phyloP scores from a whole-genome alignment of 2,888 invertebrate genomes.

The Platyscelio sp. region DNA sequence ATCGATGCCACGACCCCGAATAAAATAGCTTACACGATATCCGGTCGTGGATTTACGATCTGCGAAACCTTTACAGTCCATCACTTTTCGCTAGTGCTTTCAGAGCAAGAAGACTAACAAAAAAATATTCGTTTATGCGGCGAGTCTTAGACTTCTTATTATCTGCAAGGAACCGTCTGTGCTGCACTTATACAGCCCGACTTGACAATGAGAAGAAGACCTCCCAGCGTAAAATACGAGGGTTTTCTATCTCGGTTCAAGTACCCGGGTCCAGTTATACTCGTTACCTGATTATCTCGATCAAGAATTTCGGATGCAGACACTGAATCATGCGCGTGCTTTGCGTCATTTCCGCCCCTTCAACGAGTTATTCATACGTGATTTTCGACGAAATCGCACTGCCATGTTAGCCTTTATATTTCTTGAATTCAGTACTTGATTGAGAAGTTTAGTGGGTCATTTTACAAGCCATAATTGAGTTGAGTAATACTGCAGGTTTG shows the following conservation, averaged over 20 bases:
- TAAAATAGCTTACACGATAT: slow-evolving; percentile 57
- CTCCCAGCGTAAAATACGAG: slow-evolving; percentile 34
- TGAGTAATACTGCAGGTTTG: too few relatives aligned
- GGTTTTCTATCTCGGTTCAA: slow-evolving; percentile 50
- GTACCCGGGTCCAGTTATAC: slow-evolving; percentile 50
- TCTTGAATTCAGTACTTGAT: background rate
- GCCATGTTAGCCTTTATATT: background rate
- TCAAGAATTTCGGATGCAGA: slow-evolving; percentile 40
- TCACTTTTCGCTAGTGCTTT: slow-evolving; percentile 64
- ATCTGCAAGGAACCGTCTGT: slow-evolving; percentile 54
- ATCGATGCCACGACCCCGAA: slow-evolving; percentile 61
- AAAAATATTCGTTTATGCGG: slow-evolving; percentile 48
- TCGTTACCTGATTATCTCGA: slow-evolving; percentile 57
- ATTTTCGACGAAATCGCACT: slow-evolving; percentile 24
- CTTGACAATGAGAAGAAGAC: slow-evolving; percentile 59
- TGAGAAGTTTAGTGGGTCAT: too few relatives aligned
- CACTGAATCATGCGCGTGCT: slow-evolving; percentile 54
- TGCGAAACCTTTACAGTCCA: slow-evolving; percentile 67
- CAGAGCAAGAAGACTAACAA: slow-evolving; percentile 54
- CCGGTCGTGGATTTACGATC: slow-evolving; percentile 67
- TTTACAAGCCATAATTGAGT: too few relatives aligned
- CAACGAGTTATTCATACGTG: slow-evolving; percentile 19
- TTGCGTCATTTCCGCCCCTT: slow-evolving; percentile 57
- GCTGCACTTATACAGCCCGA: slow-evolving; percentile 21
- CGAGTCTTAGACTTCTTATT: slow-evolving; percentile 54